Evolutionary conservation across 2,888 invertebrate genomes (phyloP), one percentile per base, ranked within the genome.

Genomic region (Melikaiella ostensackeni): DNA sequence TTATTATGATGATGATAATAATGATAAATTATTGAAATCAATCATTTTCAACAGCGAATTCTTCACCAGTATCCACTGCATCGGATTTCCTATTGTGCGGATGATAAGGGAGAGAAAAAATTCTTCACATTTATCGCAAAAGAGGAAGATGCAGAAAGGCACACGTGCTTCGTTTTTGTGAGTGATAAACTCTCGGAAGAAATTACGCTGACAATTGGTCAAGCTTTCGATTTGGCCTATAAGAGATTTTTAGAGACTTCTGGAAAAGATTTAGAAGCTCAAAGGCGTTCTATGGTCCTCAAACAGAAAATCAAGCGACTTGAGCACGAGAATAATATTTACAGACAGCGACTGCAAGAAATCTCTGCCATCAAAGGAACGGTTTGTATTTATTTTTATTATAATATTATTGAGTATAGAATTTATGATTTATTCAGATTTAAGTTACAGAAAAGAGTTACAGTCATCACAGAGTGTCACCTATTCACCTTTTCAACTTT

Each of bases 71-170:
- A 98, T 92, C 99, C 99, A 0, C 93, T 99, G 64, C 98, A 99
- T 92, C 95, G 98, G 92, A 99, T 99, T 92, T 99, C 98, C 0
- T 99, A 99, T 92, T 99, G 99, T 93, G 99, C 99, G 1, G 99
- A 99, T 91, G 99, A 99, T 92, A 99, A 99, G 91, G 97, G 98
- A 75, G 98, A 98, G 86, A 99, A 98, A 92, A 97, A 97, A 86
- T 98, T 98, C 93, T 98, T 99, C 92, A 97, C 97, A 11, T 98
- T 98, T 92, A 98, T 98, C 83, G 98, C 97, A 57, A 98, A 98
- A 91, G 95, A 96, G 86, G 93, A 91, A 77, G 89, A 91, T 81
- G 94, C 94, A 74, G 97, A 98, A 87, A 95, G 94, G 82, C 99
- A 99, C 91, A 96, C 96, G 88, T 99, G 99, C 91, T 99, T 98